These are phyloP conservation scores for Cichladusa arquata DNA, from an alignment of 2,113 vertebrate species.

Conservation along the genomic window DNA sequence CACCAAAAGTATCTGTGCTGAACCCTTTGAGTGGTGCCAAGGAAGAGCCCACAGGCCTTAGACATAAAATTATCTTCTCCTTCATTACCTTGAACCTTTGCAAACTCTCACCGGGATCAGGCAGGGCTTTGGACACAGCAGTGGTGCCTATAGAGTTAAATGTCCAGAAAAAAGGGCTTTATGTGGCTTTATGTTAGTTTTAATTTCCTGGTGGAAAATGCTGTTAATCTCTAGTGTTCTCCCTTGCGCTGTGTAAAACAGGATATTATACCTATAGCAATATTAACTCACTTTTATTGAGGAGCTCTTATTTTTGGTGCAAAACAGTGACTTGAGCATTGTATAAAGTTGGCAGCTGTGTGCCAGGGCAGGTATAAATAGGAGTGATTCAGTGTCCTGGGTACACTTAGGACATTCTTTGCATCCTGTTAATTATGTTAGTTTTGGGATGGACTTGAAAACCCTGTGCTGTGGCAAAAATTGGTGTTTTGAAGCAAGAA, in stretches of 20 bases:
- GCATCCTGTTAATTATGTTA: conserved; percentile 36
- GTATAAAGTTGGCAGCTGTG: not conserved
- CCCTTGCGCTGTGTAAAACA: conserved; percentile 28
- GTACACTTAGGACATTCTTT: not conserved
- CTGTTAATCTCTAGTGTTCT: conserved; percentile 46
- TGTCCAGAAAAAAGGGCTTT: conserved; percentile 15
- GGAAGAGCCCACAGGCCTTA: not conserved
- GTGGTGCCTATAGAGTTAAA: conserved; percentile 43
- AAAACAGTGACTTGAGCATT: not conserved
- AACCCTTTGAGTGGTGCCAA: not conserved
- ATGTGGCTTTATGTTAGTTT: conserved; percentile 51
- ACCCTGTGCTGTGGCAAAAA: conserved; percentile 41
- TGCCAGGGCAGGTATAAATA: not conserved
- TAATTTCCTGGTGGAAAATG: conserved; percentile 65
- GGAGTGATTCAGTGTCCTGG: conserved; percentile 1
- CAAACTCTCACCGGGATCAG: not conserved
- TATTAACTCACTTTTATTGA: conserved; percentile 46
- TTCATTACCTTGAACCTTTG: not conserved
- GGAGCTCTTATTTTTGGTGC: conserved; percentile 38
- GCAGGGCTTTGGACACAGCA: not conserved
- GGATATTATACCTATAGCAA: conserved; percentile 51
- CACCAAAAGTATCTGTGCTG: not conserved
- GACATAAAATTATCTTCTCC: not conserved
- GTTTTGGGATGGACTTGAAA: conserved; percentile 56
- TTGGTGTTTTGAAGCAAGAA: conserved; percentile 53